These are phyloP conservation scores for Agapetus fuscipes DNA, from an alignment of 2,888 invertebrate species.

Conservation along the genomic window DNA sequence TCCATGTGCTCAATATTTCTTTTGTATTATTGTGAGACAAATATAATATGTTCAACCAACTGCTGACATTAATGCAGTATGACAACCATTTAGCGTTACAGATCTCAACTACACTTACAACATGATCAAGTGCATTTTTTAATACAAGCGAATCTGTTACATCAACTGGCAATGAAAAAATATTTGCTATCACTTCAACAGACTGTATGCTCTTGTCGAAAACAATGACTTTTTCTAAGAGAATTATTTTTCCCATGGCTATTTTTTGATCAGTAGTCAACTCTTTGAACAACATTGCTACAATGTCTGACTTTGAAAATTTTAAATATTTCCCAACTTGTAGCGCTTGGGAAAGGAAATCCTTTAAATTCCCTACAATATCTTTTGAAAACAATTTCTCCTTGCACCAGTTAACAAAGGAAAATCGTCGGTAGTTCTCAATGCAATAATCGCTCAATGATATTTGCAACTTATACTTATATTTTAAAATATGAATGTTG, in stretches of 20 bases:
- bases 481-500: constrained; percentile 17
- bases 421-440: constrained; percentile 8
- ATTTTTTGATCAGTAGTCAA: neutral
- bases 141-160: constrained; percentile 6
- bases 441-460: constrained; percentile 15
- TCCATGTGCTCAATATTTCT: constrained; percentile 17
- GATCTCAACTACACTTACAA: constrained; percentile 8
- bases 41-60: constrained; percentile 15
- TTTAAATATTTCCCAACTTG: constrained; percentile 14
- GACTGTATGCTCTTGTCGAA: constrained; percentile 10
- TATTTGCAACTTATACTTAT: constrained; percentile 13
- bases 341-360: constrained; percentile 4
- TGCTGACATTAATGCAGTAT: constrained; percentile 13
- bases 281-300: constrained; percentile 7
- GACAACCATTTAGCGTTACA: constrained; percentile 12
- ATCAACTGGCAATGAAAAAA: constrained; percentile 13
- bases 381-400: constrained; percentile 5
- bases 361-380: neutral
- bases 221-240: constrained; percentile 7
- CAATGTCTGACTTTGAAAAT: constrained; percentile 13
- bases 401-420: constrained; percentile 16
- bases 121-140: constrained; percentile 7
- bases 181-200: constrained; percentile 12
- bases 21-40: constrained; percentile 15
- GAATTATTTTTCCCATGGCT: constrained; percentile 8